A percentile compares a stretch with the other conserved stretches of the same genome.
Evolutionary conservation across 2,113 vertebrate species (phyloP).

Genomic region (Phocoena phocoena): DNA sequence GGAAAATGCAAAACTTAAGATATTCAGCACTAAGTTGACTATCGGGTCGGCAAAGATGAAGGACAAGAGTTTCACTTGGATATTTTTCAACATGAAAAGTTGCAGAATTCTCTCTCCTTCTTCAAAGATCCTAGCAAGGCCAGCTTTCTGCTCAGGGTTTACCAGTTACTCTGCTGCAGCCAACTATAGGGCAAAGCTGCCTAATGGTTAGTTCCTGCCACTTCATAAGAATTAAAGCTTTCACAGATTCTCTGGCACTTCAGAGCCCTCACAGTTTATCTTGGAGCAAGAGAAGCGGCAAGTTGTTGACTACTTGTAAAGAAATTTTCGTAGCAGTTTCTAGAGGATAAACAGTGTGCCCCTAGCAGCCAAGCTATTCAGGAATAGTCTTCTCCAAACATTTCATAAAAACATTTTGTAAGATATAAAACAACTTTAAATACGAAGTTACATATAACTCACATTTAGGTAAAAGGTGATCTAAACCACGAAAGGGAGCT

Average conservation of each 20-base stretch:
- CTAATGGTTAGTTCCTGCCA: not conserved
- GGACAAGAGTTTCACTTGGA: not conserved
- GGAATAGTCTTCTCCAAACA: not conserved
- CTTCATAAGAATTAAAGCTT: not conserved
- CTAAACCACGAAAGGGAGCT: not conserved
- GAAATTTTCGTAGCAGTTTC: not conserved
- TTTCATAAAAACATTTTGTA: not conserved
- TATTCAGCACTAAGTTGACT: not conserved
- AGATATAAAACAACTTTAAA: not conserved
- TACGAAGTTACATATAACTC: not conserved
- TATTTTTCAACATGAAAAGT: not conserved
- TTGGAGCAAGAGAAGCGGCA: not conserved
- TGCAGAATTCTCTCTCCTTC: not conserved
- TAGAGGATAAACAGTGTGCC: not conserved
- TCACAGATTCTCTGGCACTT: not conserved
- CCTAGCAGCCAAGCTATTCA: not conserved
- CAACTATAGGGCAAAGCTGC: not conserved
- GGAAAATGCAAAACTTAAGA: not conserved
- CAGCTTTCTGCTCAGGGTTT: constrained; percentile 48
- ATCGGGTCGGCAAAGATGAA: not conserved
- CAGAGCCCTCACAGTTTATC: not conserved
- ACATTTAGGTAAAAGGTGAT: not conserved
- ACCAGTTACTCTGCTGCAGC: not conserved
- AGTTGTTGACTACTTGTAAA: not conserved
- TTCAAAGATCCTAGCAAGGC: not conserved